These are phyloP conservation scores for Dryadula phaetusa DNA, from an alignment of 2,888 invertebrate genomes.

Conservation along the genomic window DNA sequence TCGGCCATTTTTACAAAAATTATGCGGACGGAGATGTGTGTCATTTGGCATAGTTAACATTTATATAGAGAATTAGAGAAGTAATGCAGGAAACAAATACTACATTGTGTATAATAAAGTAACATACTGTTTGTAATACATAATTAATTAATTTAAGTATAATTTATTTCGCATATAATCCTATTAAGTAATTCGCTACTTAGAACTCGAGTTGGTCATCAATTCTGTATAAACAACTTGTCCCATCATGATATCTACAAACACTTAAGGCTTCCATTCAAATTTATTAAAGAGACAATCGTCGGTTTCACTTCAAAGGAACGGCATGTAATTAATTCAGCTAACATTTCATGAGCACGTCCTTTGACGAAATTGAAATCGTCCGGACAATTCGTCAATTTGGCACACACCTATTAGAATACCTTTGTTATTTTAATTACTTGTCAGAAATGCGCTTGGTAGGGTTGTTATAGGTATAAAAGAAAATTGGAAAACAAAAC, in stretches of 20 bases:
- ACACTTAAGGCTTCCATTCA: constrained; percentile 24
- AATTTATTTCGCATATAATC: too few relatives aligned
- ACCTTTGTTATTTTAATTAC: constrained; percentile 15
- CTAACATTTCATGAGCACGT: constrained; percentile 32
- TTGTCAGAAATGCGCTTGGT: background rate
- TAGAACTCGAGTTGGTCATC: too few relatives aligned
- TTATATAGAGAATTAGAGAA: too few relatives aligned
- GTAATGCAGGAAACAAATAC: too few relatives aligned
- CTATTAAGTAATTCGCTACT: too few relatives aligned
- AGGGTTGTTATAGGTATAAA: background rate
- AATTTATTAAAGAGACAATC: constrained; percentile 31
- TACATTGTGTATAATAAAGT: too few relatives aligned
- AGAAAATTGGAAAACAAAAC: background rate
- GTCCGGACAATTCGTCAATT: constrained; percentile 5
- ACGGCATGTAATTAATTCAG: constrained; percentile 36
- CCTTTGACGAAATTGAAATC: constrained; percentile 38
- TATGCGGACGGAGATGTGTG: too few relatives aligned
- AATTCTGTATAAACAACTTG: too few relatives aligned
- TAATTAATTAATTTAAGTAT: too few relatives aligned
- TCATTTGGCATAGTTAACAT: too few relatives aligned
- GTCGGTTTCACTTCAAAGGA: constrained; percentile 29
- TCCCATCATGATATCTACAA: background rate
- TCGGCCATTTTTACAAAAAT: too few relatives aligned
- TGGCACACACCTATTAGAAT: background rate
- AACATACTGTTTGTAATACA: too few relatives aligned